A percentile compares a stretch with the other conserved stretches of the same genome.
Evolutionary conservation across 1,140 invertebrate genomes (phyloP).

Genomic region (Nephotettix cincticeps): DNA sequence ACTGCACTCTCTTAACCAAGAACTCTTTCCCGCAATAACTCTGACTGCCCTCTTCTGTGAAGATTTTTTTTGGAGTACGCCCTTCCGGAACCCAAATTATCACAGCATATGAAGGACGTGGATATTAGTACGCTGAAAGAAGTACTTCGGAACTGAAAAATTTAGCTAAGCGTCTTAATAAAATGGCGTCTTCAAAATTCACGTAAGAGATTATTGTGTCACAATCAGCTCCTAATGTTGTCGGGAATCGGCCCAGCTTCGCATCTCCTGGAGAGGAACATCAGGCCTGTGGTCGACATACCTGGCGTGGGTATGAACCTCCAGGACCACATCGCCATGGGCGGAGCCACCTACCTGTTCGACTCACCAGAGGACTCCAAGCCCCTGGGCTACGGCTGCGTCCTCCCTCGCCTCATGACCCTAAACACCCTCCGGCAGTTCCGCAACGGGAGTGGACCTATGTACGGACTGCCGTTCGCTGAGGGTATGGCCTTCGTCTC

Average conservation of each 20-base stretch:
- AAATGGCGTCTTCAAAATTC: too few relatives aligned
- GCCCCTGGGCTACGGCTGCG: conserved; percentile 55
- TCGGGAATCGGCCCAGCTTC: conserved; percentile 69
- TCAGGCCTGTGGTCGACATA: conserved; percentile 55
- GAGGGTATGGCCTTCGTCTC: conserved; percentile 77
- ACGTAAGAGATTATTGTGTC: too few relatives aligned
- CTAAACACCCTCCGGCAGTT: conserved; percentile 57
- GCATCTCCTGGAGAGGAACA: conserved; percentile 56
- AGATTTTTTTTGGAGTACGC: too few relatives aligned
- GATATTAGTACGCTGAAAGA: too few relatives aligned
- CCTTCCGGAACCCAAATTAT: too few relatives aligned
- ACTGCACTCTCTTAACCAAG: too few relatives aligned
- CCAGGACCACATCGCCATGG: conserved; percentile 72
- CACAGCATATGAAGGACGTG: too few relatives aligned
- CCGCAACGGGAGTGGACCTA: conserved; percentile 54
- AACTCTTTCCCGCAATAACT: too few relatives aligned
- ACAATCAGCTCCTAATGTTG: conserved; percentile 70
- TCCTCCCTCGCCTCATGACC: conserved; percentile 57
- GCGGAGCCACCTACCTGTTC: conserved; percentile 58
- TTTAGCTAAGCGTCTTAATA: too few relatives aligned
- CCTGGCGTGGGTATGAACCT: conserved; percentile 80
- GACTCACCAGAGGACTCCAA: conserved; percentile 50
- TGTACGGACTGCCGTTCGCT: conserved; percentile 66
- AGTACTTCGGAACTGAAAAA: too few relatives aligned
- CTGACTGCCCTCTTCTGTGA: too few relatives aligned